These are phyloP conservation scores for Mystacornis crossleyi DNA, from an alignment of 2,113 vertebrate species.

Conservation along the genomic window DNA sequence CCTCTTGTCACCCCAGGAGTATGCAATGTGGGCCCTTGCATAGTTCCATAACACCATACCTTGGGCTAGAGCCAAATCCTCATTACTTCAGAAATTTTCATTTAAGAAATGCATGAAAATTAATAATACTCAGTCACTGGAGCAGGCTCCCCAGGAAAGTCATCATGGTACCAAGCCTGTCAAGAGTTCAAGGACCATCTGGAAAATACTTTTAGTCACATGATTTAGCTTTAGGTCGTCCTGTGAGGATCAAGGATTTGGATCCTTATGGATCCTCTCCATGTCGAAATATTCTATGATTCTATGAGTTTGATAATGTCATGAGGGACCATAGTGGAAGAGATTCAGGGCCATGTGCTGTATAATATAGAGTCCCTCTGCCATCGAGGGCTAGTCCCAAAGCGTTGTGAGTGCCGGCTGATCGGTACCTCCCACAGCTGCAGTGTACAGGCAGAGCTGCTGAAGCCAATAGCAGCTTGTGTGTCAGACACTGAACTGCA, in stretches of 20 bases:
- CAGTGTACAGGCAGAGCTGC: neutral
- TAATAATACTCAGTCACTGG: neutral
- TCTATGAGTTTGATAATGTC: neutral
- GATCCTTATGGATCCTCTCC: neutral
- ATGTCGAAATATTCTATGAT: neutral
- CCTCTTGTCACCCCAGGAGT: neutral
- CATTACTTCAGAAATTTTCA: neutral
- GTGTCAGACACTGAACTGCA: neutral
- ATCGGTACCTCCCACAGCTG: neutral
- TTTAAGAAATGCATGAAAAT: neutral
- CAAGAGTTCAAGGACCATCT: neutral
- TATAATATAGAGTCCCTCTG: neutral
- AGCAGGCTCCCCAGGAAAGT: neutral
- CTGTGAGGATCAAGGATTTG: neutral
- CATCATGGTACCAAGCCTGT: neutral
- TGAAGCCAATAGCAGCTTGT: neutral
- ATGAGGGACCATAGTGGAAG: neutral
- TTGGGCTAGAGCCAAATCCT: neutral
- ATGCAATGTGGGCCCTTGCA: accelerated
- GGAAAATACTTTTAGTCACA: neutral
- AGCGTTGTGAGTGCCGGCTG: accelerated
- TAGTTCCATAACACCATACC: neutral
- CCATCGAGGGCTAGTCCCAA: accelerated
- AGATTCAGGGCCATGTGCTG: neutral
- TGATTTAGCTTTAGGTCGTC: neutral